These are phyloP conservation scores for Patella ulyssiponensis DNA, from an alignment of 2,888 invertebrate species.

Conservation along the genomic window DNA sequence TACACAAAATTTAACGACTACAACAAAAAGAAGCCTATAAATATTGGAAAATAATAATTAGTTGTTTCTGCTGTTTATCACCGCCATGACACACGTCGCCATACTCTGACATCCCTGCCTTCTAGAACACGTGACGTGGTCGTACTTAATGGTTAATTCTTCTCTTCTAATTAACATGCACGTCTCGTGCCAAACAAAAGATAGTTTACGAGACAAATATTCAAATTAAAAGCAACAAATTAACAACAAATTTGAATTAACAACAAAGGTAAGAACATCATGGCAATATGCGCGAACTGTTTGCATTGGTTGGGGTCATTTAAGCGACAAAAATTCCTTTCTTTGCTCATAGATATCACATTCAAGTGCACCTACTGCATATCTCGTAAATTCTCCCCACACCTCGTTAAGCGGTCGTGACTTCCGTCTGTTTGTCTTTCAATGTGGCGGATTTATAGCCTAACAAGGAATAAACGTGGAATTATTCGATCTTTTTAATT, in stretches of 20 bases:
- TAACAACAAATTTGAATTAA: neutral
- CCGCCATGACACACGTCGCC: neutral
- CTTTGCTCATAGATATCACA: too few relatives aligned
- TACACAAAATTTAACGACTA: too few relatives aligned
- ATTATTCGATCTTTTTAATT: neutral
- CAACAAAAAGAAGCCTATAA: too few relatives aligned
- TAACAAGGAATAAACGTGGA: neutral
- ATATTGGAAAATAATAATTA: too few relatives aligned
- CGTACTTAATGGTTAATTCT: neutral
- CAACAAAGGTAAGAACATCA: neutral
- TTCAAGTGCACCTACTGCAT: too few relatives aligned
- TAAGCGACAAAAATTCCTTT: neutral
- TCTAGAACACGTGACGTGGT: neutral
- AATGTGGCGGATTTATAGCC: constrained; percentile 5
- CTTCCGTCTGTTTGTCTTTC: constrained; percentile 12
- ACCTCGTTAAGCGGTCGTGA: neutral
- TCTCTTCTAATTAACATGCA: neutral
- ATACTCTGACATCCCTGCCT: neutral
- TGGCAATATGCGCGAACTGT: neutral
- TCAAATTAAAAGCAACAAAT: constrained; percentile 3
- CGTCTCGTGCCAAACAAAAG: neutral
- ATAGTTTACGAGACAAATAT: constrained; percentile 1
- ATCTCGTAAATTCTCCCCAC: too few relatives aligned
- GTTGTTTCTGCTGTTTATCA: neutral
- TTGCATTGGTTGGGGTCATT: neutral